phyloP scores from a whole-genome alignment of 2,113 vertebrate genomes.

The Ceyx melanurus region DNA sequence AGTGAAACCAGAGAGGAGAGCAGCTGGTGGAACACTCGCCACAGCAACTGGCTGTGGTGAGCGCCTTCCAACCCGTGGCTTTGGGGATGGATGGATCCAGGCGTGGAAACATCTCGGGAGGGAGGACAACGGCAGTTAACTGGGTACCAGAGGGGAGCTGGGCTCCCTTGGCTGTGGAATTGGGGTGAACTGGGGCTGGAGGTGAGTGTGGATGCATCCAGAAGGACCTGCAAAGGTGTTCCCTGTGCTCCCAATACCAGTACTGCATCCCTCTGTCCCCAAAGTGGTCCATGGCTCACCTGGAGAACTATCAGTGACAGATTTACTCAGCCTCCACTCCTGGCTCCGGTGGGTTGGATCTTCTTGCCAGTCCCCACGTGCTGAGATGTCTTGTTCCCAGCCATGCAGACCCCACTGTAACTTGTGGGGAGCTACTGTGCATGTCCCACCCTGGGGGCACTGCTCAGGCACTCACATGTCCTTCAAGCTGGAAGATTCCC shows the following conservation, averaged over 20 bases:
- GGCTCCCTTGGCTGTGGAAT: rapidly evolving
- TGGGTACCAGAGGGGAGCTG: background rate
- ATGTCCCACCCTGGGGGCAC: background rate
- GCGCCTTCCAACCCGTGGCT: background rate
- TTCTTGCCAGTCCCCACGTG: rapidly evolving
- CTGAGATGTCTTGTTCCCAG: background rate
- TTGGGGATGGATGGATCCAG: background rate
- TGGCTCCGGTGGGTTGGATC: background rate
- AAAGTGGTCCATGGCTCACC: rapidly evolving
- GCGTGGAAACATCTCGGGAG: background rate
- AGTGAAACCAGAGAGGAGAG: background rate
- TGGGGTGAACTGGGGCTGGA: background rate
- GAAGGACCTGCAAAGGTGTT: background rate
- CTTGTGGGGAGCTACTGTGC: rapidly evolving
- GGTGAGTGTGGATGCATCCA: background rate
- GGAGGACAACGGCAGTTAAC: background rate
- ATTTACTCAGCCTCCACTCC: background rate
- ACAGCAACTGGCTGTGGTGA: background rate
- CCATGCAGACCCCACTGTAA: background rate
- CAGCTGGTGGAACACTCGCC: background rate
- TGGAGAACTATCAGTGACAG: rapidly evolving
- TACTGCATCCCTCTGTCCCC: background rate
- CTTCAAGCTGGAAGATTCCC: background rate
- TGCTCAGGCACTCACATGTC: rapidly evolving
- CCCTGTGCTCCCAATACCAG: rapidly evolving